Conservation (phyloP, 1,140 invertebrate species). For the Vanessa tameamea region DNA sequence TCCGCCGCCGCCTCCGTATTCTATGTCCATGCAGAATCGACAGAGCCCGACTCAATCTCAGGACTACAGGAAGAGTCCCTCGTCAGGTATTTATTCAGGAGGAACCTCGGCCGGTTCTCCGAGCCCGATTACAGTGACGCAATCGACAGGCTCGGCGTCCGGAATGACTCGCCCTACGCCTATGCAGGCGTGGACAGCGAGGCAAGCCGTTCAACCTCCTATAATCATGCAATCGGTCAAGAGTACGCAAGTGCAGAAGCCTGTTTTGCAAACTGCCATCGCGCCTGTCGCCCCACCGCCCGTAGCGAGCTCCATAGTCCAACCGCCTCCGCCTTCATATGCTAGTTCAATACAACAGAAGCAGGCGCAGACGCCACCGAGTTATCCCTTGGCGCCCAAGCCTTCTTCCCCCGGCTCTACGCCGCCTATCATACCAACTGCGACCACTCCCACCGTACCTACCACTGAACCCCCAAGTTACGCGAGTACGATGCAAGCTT, state of each 20-base stretch:
- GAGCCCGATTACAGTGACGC: constrained; percentile 88
- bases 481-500: constrained; percentile 93
- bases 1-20: constrained; percentile 91
- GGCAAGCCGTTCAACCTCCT: constrained; percentile 92
- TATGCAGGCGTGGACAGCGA: constrained; percentile 87
- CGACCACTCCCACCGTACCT: constrained; percentile 84
- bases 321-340: constrained; percentile 89
- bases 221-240: constrained; percentile 98
- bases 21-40: constrained; percentile 90
- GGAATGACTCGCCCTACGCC: constrained; percentile 88
- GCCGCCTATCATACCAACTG: constrained; percentile 71
- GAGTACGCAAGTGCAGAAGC: constrained; percentile 96
- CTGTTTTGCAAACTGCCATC: constrained; percentile 95
- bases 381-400: constrained; percentile 79
- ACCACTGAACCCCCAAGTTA: constrained; percentile 95
- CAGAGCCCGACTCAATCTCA: constrained; percentile 92
- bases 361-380: constrained; percentile 80
- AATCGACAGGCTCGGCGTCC: constrained; percentile 80
- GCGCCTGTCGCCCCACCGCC: constrained; percentile 89
- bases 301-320: constrained; percentile 76
- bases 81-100: constrained; percentile 90
- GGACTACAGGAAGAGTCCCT: constrained; percentile 88
- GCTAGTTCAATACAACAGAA: constrained; percentile 90
- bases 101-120: constrained; percentile 90
- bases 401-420: constrained; percentile 82